These are phyloP conservation scores for Forbesichthys papilliferus DNA, from an alignment of 2,113 vertebrate genomes.

Conservation along the genomic window DNA sequence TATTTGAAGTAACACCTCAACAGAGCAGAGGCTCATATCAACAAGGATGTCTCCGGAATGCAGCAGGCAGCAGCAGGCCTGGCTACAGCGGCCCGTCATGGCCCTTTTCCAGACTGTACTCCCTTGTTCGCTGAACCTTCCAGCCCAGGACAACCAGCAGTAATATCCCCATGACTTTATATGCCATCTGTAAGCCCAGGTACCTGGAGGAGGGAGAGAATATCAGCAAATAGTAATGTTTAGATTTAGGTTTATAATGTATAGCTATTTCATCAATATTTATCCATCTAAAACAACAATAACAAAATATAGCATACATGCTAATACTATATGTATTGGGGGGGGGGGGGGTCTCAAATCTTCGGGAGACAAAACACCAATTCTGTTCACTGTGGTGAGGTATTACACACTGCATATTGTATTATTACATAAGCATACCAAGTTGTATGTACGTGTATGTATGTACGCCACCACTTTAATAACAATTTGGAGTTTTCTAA, in stretches of 20 bases:
- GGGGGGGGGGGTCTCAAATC: too few species aligned
- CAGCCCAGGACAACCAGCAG: slow-evolving; percentile 83
- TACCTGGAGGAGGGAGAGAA: slow-evolving; percentile 76
- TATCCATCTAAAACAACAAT: too few species aligned
- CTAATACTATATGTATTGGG: too few species aligned
- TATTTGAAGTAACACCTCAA: slow-evolving; percentile 9
- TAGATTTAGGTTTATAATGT: too few species aligned
- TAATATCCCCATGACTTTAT: slow-evolving; percentile 82
- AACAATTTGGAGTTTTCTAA: slow-evolving; percentile 45
- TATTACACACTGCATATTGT: too few species aligned
- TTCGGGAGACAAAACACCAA: too few species aligned
- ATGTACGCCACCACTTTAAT: background rate
- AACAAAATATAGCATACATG: too few species aligned
- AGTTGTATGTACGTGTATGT: background rate
- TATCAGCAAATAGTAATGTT: background rate
- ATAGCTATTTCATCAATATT: too few species aligned
- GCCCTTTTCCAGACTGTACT: slow-evolving; percentile 88
- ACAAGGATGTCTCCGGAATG: background rate
- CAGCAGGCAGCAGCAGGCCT: background rate
- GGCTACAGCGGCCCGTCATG: slow-evolving; percentile 65
- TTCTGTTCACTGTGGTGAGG: too few species aligned
- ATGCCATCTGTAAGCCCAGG: slow-evolving; percentile 88
- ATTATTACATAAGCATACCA: background rate
- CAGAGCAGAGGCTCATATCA: slow-evolving; percentile 13
- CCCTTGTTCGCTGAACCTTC: slow-evolving; percentile 85